phyloP scores from a whole-genome alignment of 2,797 vertebrate species.

The Rhabdophis nuchalis region DNA sequence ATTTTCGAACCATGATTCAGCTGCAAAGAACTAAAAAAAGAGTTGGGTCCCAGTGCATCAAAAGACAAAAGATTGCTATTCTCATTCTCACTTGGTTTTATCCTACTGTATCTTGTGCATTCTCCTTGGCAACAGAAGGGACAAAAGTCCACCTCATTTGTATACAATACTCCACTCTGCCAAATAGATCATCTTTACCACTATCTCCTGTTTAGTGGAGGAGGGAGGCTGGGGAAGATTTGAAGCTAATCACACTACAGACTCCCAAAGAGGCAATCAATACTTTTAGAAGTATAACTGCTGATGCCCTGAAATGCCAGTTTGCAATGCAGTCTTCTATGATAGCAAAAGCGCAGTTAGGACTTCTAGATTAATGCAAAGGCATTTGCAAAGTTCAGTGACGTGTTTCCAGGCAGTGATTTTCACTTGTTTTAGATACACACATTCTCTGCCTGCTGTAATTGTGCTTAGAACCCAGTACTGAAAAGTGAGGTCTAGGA shows the following conservation, averaged over 20 bases:
- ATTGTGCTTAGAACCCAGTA: constrained; percentile 33
- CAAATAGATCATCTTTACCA: neutral
- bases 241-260: neutral
- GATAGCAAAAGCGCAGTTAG: neutral
- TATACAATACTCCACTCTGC: neutral
- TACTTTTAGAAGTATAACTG: neutral
- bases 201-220: neutral
- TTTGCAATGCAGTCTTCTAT: neutral
- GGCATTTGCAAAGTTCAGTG: neutral
- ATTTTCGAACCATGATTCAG: too few species aligned
- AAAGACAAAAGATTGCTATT: too few species aligned
- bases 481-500: constrained; percentile 55
- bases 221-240: neutral
- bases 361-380: neutral
- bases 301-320: neutral
- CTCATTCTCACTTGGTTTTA: neutral
- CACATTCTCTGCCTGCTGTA: constrained; percentile 29
- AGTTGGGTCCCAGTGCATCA: too few species aligned
- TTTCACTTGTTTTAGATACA: constrained; percentile 15
- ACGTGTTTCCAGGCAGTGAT: neutral
- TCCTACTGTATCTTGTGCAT: neutral
- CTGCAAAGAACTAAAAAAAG: too few species aligned
- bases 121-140: neutral
- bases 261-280: neutral
- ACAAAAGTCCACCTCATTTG: neutral